Evolutionary conservation across 2,113 vertebrate genomes (phyloP).

Genomic region (Lagopus leucura): DNA sequence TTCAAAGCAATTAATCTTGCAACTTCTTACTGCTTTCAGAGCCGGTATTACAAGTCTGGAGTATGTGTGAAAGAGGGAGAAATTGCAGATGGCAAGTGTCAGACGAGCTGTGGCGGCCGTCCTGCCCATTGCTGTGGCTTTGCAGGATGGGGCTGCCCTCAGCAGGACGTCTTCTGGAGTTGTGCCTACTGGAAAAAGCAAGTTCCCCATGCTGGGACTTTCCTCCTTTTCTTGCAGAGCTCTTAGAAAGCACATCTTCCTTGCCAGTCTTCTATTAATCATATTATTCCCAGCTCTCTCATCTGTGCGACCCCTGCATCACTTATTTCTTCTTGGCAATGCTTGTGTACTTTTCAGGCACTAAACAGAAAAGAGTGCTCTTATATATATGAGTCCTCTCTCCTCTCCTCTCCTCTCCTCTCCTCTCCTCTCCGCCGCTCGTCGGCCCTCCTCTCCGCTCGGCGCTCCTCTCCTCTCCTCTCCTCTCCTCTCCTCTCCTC

Average conservation of each 20-base stretch:
- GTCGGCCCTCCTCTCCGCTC: too few species aligned
- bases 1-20: constrained; percentile 60
- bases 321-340: not conserved
- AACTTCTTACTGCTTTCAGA: not conserved
- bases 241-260: not conserved
- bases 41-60: not conserved
- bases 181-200: not conserved
- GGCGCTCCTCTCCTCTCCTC: too few species aligned
- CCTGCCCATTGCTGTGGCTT: not conserved
- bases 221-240: not conserved
- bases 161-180: not conserved
- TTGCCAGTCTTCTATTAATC: not conserved
- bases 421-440: too few species aligned
- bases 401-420: too few species aligned
- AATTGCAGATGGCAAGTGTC: not conserved
- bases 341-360: not conserved
- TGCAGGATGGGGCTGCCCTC: not conserved
- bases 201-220: not conserved
- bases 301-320: not conserved
- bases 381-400: not conserved
- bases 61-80: not conserved
- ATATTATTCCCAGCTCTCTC: not conserved
- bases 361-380: not conserved
- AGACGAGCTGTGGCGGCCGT: not conserved
- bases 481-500: too few species aligned